Evolutionary conservation across 2,113 vertebrate species (phyloP), one percentile per base, ranked within the genome.

Genomic region (Xenopus borealis): DNA sequence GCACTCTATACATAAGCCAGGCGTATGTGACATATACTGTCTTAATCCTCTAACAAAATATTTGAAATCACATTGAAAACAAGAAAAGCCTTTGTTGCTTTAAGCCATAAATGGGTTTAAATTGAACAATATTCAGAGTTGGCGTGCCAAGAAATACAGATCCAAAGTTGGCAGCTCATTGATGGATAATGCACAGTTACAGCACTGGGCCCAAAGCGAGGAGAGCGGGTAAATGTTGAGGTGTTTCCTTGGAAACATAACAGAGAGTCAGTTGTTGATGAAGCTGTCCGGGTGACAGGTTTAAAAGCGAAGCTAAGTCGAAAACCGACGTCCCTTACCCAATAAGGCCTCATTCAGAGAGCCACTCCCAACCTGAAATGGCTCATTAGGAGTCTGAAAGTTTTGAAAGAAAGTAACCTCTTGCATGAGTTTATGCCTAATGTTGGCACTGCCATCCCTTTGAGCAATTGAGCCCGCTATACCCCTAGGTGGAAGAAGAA

Each of bases 21-120:
- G 47, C 14, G 12, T 50, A 16, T 50, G 47, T 50, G 47, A 40
- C 33, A 40, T 40, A 40, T 40, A 40, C 3, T 40, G 33, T 50
- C 12, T 50, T 50, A 55, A 45, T 66, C 46, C 66, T 73, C 45
- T 65, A 27, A 20, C n/a, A 57, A 66, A 13, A 16, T 14, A 53
- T 16, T 23, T 23, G 18, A n/a, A 52, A n/a, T 45, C 23, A 11
- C 65, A 47, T 13, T 61, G 23, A 75, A 63, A 62, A 75, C 46
- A 69, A 62, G n/a, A 40, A 62, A 62, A 40, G 10, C 19, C 46
- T 44, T 61, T 68, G 72, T 68, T 75, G 64, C 72, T 75, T 69
- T 75, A 83, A 78, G 71, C 88, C 86, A 86, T 89, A 89, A 79
- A 89, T 88, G 88, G 88, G 69, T 86, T 80, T 87, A 82, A 83